phyloP scores from a whole-genome alignment of 2,888 invertebrate species.

The Sarcophaga rosellei region DNA sequence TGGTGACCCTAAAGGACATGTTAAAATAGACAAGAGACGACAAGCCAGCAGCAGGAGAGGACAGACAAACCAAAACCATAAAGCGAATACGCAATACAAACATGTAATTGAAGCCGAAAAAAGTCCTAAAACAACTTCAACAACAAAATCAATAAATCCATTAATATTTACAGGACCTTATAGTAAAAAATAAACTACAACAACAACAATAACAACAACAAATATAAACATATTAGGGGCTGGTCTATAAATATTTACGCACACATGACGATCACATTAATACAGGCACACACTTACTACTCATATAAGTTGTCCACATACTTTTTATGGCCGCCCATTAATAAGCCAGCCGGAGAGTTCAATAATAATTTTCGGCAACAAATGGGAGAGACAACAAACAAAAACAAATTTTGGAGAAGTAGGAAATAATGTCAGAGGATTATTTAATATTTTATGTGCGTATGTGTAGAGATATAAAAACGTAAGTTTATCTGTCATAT shows the following conservation, averaged over 20 bases:
- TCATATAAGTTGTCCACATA: too few relatives aligned
- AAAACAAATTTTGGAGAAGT: too few relatives aligned
- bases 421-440: too few relatives aligned
- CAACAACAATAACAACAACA: not conserved
- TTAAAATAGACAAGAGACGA: not conserved
- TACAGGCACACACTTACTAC: too few relatives aligned
- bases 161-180: not conserved
- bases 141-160: constrained; percentile 38
- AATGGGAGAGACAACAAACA: too few relatives aligned
- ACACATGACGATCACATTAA: too few relatives aligned
- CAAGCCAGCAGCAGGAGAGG: not conserved
- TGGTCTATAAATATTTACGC: not conserved
- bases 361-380: too few relatives aligned
- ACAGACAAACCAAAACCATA: not conserved
- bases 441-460: too few relatives aligned
- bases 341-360: too few relatives aligned
- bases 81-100: not conserved
- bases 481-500: too few relatives aligned
- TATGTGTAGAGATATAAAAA: too few relatives aligned
- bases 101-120: constrained; percentile 14
- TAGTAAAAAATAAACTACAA: not conserved
- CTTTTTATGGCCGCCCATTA: too few relatives aligned
- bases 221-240: constrained; percentile 12
- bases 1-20: not conserved
- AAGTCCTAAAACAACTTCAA: constrained; percentile 1